These are phyloP conservation scores for Homalodisca vitripennis DNA, from an alignment of 1,140 invertebrate genomes.

Conservation along the genomic window DNA sequence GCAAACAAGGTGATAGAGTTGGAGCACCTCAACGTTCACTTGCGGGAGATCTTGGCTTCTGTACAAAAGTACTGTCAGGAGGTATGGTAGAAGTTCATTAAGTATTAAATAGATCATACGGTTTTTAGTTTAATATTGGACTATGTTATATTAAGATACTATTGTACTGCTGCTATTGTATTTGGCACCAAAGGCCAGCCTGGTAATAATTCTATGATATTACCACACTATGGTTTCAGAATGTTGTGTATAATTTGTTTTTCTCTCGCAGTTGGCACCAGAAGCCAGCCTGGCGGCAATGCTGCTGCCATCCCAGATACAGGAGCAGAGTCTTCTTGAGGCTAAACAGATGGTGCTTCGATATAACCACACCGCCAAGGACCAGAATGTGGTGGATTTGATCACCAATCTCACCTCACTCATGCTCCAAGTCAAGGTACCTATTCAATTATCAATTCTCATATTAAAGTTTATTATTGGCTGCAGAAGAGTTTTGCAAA, in stretches of 20 bases:
- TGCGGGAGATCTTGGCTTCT: slow-evolving; percentile 81
- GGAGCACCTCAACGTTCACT: slow-evolving; percentile 86
- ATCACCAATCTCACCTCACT: slow-evolving; percentile 87
- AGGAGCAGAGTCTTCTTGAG: slow-evolving; percentile 83
- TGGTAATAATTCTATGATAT: no score
- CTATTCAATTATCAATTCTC: no score
- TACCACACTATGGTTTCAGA: no score
- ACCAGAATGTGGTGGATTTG: slow-evolving; percentile 67
- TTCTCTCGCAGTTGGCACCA: slow-evolving; percentile 63
- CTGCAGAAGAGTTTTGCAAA: no score
- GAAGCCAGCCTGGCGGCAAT: slow-evolving; percentile 85
- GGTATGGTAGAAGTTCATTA: slow-evolving; percentile 45
- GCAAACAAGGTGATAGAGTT: slow-evolving; percentile 86
- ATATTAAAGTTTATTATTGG: no score
- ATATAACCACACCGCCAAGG: slow-evolving; percentile 62
- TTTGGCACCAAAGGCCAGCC: no score
- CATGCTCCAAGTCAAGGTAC: slow-evolving; percentile 90
- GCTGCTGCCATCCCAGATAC: slow-evolving; percentile 81
- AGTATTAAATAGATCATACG: no score
- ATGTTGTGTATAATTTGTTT: no score
- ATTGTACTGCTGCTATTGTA: no score
- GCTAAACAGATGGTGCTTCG: slow-evolving; percentile 77
- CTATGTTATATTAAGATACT: no score
- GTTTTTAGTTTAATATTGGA: no score
- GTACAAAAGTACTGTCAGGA: slow-evolving; percentile 74